Evolutionary conservation across 2,797 vertebrate species (phyloP).

Genomic region (Lutjanus argentimaculatus): DNA sequence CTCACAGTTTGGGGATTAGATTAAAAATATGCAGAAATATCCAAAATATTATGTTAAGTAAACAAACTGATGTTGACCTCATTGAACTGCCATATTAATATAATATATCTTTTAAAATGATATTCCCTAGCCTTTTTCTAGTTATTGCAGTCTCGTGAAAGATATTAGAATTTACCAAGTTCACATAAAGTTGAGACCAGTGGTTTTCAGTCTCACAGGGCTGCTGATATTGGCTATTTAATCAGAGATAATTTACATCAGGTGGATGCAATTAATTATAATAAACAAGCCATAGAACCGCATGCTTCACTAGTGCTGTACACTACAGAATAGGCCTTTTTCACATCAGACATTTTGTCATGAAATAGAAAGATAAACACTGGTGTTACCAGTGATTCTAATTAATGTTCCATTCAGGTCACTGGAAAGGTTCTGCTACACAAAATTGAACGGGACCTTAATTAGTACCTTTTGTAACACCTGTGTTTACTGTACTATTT

Average conservation of each 20-base stretch:
- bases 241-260: neutral
- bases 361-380: neutral
- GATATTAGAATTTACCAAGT: too few species aligned
- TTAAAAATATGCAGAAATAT: constrained; percentile 39
- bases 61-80: constrained; percentile 8
- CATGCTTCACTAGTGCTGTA: too few species aligned
- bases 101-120: neutral
- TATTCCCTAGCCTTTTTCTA: neutral
- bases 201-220: neutral
- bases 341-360: neutral
- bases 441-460: too few species aligned
- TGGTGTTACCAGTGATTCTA: neutral
- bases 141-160: neutral
- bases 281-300: neutral
- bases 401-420: too few species aligned
- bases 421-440: too few species aligned
- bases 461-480: too few species aligned
- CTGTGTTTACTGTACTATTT: too few species aligned
- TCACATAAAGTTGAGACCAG: neutral
- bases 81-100: neutral
- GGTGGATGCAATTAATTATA: neutral
- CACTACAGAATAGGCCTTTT: too few species aligned
- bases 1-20: constrained; percentile 13
- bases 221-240: neutral
- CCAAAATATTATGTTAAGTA: constrained; percentile 18